phyloP scores from a whole-genome alignment of 2,888 invertebrate genomes.

The Coelopa pilipes region DNA sequence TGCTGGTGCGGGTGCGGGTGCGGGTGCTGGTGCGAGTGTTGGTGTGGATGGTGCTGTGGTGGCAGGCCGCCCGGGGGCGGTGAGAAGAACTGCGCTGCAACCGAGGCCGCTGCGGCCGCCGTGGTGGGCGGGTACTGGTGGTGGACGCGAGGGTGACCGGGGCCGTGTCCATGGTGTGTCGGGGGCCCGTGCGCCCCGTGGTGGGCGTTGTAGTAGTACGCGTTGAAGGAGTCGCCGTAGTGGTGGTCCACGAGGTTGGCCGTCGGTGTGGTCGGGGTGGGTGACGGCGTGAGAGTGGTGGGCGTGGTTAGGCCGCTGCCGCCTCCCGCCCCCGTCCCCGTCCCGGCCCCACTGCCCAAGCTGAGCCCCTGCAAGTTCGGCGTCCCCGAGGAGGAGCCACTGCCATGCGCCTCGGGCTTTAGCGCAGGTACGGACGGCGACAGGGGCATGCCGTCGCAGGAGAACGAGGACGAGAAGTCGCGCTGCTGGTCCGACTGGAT shows the following conservation, averaged over 20 bases:
- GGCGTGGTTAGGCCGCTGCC: constrained; percentile 46
- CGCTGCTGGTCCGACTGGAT: constrained; percentile 54
- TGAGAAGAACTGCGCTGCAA: constrained; percentile 46
- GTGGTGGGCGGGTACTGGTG: constrained; percentile 20
- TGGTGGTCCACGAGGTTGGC: constrained; percentile 49
- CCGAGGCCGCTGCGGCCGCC: constrained; percentile 37
- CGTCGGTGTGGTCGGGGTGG: constrained; percentile 50
- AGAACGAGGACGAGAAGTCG: constrained; percentile 43
- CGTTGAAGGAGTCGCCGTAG: constrained; percentile 49
- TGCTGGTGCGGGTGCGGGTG: too few species aligned
- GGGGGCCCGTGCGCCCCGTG: constrained; percentile 39
- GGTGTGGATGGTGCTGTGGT: too few species aligned
- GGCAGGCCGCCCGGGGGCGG: constrained; percentile 25
- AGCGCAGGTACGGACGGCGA: constrained; percentile 47
- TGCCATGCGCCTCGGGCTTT: constrained; percentile 31
- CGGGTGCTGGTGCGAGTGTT: constrained; percentile 20
- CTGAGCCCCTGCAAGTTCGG: constrained; percentile 52
- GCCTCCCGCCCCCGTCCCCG: constrained; percentile 4
- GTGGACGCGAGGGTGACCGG: constrained; percentile 32
- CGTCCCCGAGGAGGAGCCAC: constrained; percentile 34
- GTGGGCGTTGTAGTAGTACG: constrained; percentile 53
- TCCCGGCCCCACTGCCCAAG: constrained; percentile 35
- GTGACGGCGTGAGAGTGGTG: constrained; percentile 51
- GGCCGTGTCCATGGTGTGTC: constrained; percentile 34
- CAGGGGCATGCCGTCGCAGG: constrained; percentile 52